Base-by-base conservation (phyloP, 1,140 invertebrate species). In the Leptopilina boulardi region DNA sequence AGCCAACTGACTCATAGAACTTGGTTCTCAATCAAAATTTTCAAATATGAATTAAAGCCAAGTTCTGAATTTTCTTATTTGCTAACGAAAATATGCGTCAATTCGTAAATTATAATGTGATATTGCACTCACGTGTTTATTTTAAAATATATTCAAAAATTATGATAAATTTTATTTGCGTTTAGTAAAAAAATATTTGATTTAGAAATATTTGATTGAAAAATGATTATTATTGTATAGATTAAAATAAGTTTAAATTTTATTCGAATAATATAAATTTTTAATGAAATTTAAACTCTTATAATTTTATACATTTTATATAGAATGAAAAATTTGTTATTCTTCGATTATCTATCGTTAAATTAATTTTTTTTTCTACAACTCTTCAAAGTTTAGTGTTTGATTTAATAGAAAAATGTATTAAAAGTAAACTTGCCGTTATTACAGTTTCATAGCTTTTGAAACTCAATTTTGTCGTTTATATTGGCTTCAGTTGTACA, bases 371-470 rank as follows among this genome's bases (percentile, higher is more conserved):
- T 38, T 38, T 38, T 38, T 38, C 9, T 38, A 9, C 34, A 38
- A 38, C 30, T 34, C 30, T 34, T 6, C 30, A 38, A 38, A 38
- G 34, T 38, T n/a, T 38, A 51, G 15, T 18, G 47, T 51, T 18
- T 18, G 15, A 5, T 51, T 51, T 51, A 51, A 51, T 51, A 51
- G 34, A 54, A 66, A 66, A 30, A 30, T 66, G 8, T 26, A 66
- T 30, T 66, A 66, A 30, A 66, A 66, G 59, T 26, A 66, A 66
- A 66, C 5, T 66, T 66, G 10, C 59, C 26, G 26, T 66, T 66
- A 66, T 66, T 30, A 66, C 21, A 66, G 59, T 66, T 66, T 66
- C 59, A 66, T 66, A 66, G 59, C 26, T 66, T 66, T 11, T 0
- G 59, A 30, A 66, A 66, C 59, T 66, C 59, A 66, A 66, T 66